Percentiles rank a stretch among this genome's conserved stretches.
Conservation (phyloP, 1,140 invertebrate genomes). For the Drosophila pallidifrons region DNA sequence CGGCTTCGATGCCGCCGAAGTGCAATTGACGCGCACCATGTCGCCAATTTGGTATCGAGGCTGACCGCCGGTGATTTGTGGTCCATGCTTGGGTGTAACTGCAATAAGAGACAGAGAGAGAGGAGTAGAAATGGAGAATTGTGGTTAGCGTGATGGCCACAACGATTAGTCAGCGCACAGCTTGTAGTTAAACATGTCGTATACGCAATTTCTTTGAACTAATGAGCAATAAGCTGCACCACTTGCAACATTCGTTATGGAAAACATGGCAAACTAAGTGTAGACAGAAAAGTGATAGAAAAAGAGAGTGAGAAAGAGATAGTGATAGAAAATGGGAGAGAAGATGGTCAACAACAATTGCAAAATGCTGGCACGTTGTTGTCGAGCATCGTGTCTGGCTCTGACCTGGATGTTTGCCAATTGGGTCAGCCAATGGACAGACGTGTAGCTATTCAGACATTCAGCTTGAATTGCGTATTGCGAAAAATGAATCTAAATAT, state of each 20-base stretch:
- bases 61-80: constrained; percentile 91
- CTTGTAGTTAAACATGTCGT: not conserved
- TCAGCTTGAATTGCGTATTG: constrained; percentile 20
- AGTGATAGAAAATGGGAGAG: not conserved
- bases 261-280: constrained; percentile 9
- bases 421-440: constrained; percentile 57
- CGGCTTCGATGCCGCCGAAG: constrained; percentile 92
- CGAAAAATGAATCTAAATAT: constrained; percentile 26
- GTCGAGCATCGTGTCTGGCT: constrained; percentile 53
- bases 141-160: constrained; percentile 15
- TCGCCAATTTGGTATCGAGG: constrained; percentile 93
- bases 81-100: constrained; percentile 93
- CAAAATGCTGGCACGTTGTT: constrained; percentile 49
- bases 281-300: not conserved
- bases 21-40: constrained; percentile 93
- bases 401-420: constrained; percentile 72
- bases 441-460: not conserved
- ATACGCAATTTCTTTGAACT: not conserved
- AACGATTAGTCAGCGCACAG: constrained; percentile 34
- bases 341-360: constrained; percentile 26
- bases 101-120: constrained; percentile 57
- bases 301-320: not conserved
- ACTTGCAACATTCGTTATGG: constrained; percentile 19
- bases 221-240: constrained; percentile 5
- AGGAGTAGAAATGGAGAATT: constrained; percentile 10